phyloP scores from a whole-genome alignment of 2,888 invertebrate species.

The Argyresthia goedartella region DNA sequence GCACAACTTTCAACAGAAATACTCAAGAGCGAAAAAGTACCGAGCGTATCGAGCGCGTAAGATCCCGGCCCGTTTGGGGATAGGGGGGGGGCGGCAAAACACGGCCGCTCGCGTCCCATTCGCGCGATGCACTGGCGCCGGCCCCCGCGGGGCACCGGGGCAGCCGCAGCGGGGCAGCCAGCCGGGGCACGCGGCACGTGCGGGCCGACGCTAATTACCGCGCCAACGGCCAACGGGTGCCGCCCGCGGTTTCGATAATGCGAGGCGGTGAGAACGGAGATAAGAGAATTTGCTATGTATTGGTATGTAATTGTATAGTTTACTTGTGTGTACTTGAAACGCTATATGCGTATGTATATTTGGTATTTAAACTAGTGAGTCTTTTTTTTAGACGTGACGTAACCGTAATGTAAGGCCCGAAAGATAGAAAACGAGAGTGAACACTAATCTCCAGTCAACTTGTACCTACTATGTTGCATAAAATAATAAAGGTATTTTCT shows the following conservation, averaged over 20 bases:
- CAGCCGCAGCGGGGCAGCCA: no score
- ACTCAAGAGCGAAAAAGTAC: conserved; percentile 10
- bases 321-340: no score
- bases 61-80: conserved; percentile 1
- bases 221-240: conserved; percentile 43
- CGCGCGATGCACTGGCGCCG: conserved; percentile 55
- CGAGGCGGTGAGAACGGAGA: conserved; percentile 17
- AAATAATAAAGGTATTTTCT: no score
- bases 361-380: no score
- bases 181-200: conserved; percentile 16
- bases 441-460: no score
- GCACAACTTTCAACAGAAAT: not conserved
- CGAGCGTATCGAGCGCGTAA: conserved; percentile 4
- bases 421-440: no score
- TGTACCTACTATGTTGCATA: no score
- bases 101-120: conserved; percentile 57
- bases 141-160: conserved; percentile 20
- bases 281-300: not conserved
- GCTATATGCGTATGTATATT: no score
- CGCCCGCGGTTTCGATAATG: conserved; percentile 26
- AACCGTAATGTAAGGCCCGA: no score
- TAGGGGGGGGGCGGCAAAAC: conserved; percentile 17
- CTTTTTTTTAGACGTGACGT: no score
- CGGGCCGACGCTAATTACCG: conserved; percentile 55
- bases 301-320: not conserved